A percentile compares a stretch with the other conserved stretches of the same genome.
Conservation (phyloP, 2,888 invertebrate species). For the Hemistola chrysoprasaria region DNA sequence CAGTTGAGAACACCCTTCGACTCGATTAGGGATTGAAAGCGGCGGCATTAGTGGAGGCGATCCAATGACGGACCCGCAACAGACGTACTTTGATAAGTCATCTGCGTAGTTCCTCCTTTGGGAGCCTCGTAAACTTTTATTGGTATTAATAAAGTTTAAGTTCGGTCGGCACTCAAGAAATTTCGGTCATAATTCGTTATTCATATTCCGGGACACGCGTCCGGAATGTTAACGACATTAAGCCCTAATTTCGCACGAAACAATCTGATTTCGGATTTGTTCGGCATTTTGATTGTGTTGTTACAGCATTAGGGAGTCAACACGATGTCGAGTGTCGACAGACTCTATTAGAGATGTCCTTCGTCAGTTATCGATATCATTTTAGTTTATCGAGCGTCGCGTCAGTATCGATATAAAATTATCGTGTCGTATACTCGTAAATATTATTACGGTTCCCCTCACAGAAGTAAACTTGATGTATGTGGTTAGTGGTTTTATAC, state of each 20-base stretch:
- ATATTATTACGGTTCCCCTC: too few relatives aligned
- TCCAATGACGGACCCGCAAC: conserved; percentile 1
- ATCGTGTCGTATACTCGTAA: too few relatives aligned
- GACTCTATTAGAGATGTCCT: too few relatives aligned
- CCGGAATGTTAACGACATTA: conserved; percentile 43
- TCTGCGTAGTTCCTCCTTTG: conserved; percentile 24
- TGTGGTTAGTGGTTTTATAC: too few relatives aligned
- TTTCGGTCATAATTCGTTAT: conserved; percentile 47
- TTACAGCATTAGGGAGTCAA: conserved; percentile 9
- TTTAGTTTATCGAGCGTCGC: too few relatives aligned
- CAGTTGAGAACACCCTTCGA: conserved; percentile 2
- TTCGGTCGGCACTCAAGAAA: conserved; percentile 27
- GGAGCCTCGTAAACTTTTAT: conserved; percentile 36
- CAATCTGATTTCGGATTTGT: conserved; percentile 16
- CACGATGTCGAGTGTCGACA: conserved; percentile 1
- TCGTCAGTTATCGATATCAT: too few relatives aligned
- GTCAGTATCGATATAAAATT: too few relatives aligned
- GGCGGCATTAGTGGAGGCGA: not conserved
- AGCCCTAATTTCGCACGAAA: conserved; percentile 28
- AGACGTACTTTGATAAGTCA: conserved; percentile 30
- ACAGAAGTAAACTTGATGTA: too few relatives aligned
- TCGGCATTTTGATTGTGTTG: conserved; percentile 14
- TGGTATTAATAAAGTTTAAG: conserved; percentile 41
- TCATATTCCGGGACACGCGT: conserved; percentile 54
- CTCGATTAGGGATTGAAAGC: not conserved